Base-by-base conservation (phyloP, 92 coral and sea anemone genomes). In the Siderastrea radians region DNA sequence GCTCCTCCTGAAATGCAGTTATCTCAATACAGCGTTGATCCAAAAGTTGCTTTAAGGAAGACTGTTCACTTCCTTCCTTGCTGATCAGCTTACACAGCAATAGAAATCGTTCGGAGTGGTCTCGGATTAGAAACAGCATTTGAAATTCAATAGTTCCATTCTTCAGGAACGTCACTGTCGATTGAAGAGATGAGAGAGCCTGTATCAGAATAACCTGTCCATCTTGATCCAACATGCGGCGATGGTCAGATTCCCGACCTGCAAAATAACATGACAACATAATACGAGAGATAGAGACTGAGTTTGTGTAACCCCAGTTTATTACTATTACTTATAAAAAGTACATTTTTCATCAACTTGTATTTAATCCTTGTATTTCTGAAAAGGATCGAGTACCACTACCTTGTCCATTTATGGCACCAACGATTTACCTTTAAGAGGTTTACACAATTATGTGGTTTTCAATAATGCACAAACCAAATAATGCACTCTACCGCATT, bases 111-210 rank as follows among this genome's bases (percentile, higher is more conserved):
- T 80, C 74, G 1, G 86, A 13, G 46, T 91, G 53, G 3, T 85
- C 84, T 9, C 62, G 77, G 9, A 93, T 85, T 48, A 93, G 59
- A 15, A 12, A 46, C 50, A 93, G 67, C 69, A 57, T 71, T 43
- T 75, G 67, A 49, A 74, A 63, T 65, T 79, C 70, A 16, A 93
- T 85, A 10, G 70, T 13, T 9, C 88, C 89, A 13, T 82, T 80
- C 61, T 65, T 84, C 68, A 93, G 68, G 63, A 3, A 69, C 48
- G 69, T 81, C 11, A 81, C 75, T 48, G 87, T 68, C n/a, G 87
- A 89, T 51, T 91, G 91, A 54, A 93, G 89, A 52, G 88, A 83
- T 6, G 92, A 87, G 2, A 72, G 74, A 17, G 96, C 94, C 17
- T 19, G 3, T 55, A 86, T 74, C 11, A 93, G 81, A 80, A 84